phyloP scores from a whole-genome alignment of 2,888 invertebrate genomes.

The Phragmatobia fuliginosa region DNA sequence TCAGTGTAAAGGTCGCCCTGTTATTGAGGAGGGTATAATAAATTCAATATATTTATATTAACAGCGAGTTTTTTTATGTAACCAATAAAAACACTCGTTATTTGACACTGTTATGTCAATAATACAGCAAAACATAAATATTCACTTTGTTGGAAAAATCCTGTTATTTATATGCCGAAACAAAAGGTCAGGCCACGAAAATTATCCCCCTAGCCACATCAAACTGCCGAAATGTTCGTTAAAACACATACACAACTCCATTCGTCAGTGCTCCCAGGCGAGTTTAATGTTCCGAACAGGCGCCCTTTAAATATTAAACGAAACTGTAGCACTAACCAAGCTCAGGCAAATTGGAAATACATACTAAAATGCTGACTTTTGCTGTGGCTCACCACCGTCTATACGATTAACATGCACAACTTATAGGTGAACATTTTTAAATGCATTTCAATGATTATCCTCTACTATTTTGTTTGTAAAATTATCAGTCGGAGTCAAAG shows the following conservation, averaged over 20 bases:
- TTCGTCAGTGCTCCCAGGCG: constrained; percentile 40
- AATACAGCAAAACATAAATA: constrained; percentile 24
- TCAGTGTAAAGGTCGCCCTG: constrained; percentile 28
- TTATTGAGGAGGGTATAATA: constrained; percentile 34
- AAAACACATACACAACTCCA: constrained; percentile 35
- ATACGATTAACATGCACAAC: neutral
- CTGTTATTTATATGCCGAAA: constrained; percentile 28
- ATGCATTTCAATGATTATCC: neutral
- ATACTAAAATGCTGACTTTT: constrained; percentile 40
- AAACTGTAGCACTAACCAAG: constrained; percentile 41
- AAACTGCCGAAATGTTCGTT: constrained; percentile 31
- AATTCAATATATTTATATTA: constrained; percentile 32
- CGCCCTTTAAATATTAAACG: constrained; percentile 59
- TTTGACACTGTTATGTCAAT: constrained; percentile 29
- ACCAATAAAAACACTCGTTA: constrained; percentile 42
- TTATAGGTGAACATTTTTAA: neutral
- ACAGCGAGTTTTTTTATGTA: constrained; percentile 29
- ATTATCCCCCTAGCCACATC: constrained; percentile 29
- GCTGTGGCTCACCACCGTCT: neutral
- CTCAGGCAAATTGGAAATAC: constrained; percentile 55
- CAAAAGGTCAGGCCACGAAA: constrained; percentile 24
- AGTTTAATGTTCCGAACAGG: constrained; percentile 42
- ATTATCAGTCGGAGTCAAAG: too few species aligned
- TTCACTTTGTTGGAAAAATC: constrained; percentile 19
- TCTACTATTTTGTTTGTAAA: neutral